These are phyloP conservation scores for Drosophila siamana DNA, from an alignment of 2,888 invertebrate species.

Conservation along the genomic window DNA sequence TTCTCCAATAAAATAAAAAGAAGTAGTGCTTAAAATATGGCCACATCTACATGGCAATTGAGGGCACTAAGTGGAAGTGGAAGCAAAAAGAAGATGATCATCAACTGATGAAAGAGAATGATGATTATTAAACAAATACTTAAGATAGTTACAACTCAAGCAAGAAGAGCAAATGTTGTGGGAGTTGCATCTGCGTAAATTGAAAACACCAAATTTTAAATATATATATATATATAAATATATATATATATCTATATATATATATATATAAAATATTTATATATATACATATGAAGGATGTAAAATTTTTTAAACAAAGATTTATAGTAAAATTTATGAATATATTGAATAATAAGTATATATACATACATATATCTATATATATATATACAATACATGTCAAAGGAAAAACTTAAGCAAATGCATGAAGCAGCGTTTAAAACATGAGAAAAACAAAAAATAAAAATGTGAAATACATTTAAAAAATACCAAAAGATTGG, in stretches of 20 bases:
- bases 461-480: slow-evolving; percentile 72
- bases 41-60: slow-evolving; percentile 73
- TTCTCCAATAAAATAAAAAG: slow-evolving; percentile 8
- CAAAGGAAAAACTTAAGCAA: slow-evolving; percentile 30
- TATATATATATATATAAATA: slow-evolving; percentile 49
- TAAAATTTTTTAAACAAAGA: slow-evolving; percentile 72
- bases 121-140: slow-evolving; percentile 22
- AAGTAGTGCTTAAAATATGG: slow-evolving; percentile 47
- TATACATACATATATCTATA: slow-evolving; percentile 35
- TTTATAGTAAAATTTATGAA: slow-evolving; percentile 78
- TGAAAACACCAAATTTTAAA: slow-evolving; percentile 77
- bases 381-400: slow-evolving; percentile 37
- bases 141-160: slow-evolving; percentile 42
- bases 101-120: not conserved
- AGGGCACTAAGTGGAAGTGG: slow-evolving; percentile 27
- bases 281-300: slow-evolving; percentile 48
- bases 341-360: slow-evolving; percentile 54
- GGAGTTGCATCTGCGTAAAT: slow-evolving; percentile 56
- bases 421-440: slow-evolving; percentile 26
- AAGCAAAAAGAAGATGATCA: slow-evolving; percentile 11
- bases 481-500: slow-evolving; percentile 64
- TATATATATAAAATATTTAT: slow-evolving; percentile 32
- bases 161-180: slow-evolving; percentile 35
- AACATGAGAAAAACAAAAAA: slow-evolving; percentile 39
- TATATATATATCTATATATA: slow-evolving; percentile 33